Conservation (phyloP, 1,140 invertebrate species). For the Macrostomum lignano region DNA sequence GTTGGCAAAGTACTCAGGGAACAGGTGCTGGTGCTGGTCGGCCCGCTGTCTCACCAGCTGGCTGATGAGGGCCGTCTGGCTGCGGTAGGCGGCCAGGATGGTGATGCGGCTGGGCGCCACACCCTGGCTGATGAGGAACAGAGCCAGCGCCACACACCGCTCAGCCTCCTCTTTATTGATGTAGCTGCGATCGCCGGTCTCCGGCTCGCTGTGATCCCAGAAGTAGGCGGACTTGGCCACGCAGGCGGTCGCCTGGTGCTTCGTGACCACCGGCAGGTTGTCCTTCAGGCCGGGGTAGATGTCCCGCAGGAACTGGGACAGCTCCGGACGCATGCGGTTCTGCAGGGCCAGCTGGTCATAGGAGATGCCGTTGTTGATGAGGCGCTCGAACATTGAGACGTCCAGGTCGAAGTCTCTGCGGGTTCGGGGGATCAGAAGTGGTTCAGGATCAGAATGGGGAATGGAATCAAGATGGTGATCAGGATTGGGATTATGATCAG, state of each 20-base stretch:
- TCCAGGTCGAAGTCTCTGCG: conserved; percentile 6
- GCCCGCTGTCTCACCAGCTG: background rate
- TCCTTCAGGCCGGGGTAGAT: conserved; percentile 12
- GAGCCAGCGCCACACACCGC: background rate
- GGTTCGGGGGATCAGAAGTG: no score
- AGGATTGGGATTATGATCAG: no score
- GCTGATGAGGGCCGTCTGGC: conserved; percentile 4
- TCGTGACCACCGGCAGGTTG: conserved; percentile 9
- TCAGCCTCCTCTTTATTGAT: conserved; percentile 5
- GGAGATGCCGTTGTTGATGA: conserved; percentile 4
- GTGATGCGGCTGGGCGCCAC: conserved; percentile 5
- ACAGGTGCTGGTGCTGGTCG: no score
- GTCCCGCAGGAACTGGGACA: conserved; percentile 9
- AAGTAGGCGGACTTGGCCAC: conserved; percentile 6
- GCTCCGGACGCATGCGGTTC: conserved; percentile 6
- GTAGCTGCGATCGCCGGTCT: conserved; percentile 6
- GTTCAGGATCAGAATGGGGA: no score
- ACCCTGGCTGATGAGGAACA: conserved; percentile 7
- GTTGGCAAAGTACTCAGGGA: no score
- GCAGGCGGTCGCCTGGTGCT: conserved; percentile 7
- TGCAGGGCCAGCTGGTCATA: conserved; percentile 4
- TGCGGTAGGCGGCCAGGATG: conserved; percentile 8
- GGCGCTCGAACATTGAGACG: conserved; percentile 6
- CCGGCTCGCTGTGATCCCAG: conserved; percentile 7
- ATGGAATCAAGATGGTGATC: no score